Base-by-base conservation (phyloP, 2,797 vertebrate genomes). In the Lutra lutra region DNA sequence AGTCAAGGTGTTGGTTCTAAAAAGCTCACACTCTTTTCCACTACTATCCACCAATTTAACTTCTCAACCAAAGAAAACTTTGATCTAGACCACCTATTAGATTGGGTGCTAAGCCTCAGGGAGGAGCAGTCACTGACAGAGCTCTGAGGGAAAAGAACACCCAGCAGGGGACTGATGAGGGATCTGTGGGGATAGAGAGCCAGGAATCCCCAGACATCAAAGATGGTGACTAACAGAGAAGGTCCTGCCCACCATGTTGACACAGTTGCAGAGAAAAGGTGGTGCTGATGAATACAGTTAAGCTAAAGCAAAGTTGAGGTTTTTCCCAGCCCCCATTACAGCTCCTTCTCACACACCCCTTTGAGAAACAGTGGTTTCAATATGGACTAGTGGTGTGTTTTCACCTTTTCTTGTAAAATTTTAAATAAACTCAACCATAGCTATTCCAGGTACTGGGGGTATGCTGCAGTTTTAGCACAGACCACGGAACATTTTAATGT, bases 131-230 rank as follows among this genome's bases (percentile, higher is more conserved):
- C n/a, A 32, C 43, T 83, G 32, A 79, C 29, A 88, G 27, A 92
- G 54, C 20, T 35, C 60, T 64, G 32, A 82, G 40, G 46, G 43
- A 56, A 89, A 60, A 94, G 62, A 51, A 48, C 66, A 12, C 46
- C 48, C 51, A 23, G 56, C 25, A 40, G 73, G 78, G 35, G 46
- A 1, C 27, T 86, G 66, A 83, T 25, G 35, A 84, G 73, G 32
- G 29, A 54, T n/a, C 32, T 54, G 62, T 79, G n/a, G 40, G 25
- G 46, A 48, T n/a, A 70, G 87, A 92, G 43, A 66, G 35, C 68
- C 77, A 66, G 78, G 82, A 79, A 84, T 86, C 51, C 75, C n/a
- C 66, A 88, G 89, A 92, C 90, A 95, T 97, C 96, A 97, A 95
- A 97, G 87, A 17, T 56, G 35, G 23, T 77, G 40, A 70, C 78